phyloP scores from a whole-genome alignment of 2,113 vertebrate species.

The Turnix velox region DNA sequence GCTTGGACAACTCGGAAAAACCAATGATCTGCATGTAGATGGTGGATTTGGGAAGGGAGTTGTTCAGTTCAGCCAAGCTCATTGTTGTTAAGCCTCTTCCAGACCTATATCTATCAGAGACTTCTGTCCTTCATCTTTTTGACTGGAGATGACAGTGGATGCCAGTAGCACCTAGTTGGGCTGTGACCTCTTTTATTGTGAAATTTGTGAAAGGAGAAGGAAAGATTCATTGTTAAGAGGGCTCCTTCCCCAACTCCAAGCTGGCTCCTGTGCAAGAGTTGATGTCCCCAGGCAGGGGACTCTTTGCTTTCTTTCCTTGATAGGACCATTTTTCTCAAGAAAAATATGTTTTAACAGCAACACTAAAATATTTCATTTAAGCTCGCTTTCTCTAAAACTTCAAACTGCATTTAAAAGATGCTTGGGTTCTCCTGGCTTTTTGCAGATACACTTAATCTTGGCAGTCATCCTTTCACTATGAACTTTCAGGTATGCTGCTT shows the following conservation, averaged over 20 bases:
- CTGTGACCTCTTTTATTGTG: neutral
- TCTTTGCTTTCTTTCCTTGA: neutral
- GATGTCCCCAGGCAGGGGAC: accelerated
- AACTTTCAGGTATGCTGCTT: neutral
- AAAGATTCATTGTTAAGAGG: neutral
- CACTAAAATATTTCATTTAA: neutral
- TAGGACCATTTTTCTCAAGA: neutral
- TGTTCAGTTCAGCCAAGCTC: neutral
- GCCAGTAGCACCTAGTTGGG: accelerated
- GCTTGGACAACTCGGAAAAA: neutral
- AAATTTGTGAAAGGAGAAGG: neutral
- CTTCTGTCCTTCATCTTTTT: neutral
- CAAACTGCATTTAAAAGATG: neutral
- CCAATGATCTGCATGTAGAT: neutral
- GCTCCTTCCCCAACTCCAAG: neutral
- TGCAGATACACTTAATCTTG: neutral
- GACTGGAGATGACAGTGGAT: neutral
- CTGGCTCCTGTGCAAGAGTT: neutral
- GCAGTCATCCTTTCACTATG: neutral
- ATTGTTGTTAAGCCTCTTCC: neutral
- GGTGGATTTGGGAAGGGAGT: neutral
- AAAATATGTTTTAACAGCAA: neutral
- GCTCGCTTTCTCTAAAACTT: neutral
- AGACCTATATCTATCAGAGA: neutral
- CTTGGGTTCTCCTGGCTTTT: neutral